Percentiles rank a stretch among this genome's conserved stretches.
Evolutionary conservation across 2,797 vertebrate genomes (phyloP).

Genomic region (Telmatherina bonti): DNA sequence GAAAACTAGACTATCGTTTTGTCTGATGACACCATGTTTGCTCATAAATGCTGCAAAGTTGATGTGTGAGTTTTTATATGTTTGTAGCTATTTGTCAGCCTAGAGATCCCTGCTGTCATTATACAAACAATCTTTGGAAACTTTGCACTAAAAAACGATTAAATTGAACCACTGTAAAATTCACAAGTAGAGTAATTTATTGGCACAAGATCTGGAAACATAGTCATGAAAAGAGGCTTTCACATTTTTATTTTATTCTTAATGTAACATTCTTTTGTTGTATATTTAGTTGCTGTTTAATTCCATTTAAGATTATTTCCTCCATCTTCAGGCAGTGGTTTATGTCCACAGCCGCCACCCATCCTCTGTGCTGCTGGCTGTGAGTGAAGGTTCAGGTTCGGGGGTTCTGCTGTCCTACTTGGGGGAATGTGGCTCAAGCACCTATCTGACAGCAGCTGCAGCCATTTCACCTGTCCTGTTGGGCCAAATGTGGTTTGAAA

Average conservation of each 20-base stretch:
- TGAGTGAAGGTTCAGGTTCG: conserved; percentile 91
- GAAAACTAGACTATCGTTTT: not conserved
- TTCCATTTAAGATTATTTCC: not conserved
- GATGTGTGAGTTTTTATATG: not conserved
- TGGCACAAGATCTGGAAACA: too few relatives aligned
- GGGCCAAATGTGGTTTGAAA: conserved; percentile 88
- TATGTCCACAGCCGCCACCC: conserved; percentile 87
- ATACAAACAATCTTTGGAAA: not conserved
- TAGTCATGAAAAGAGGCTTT: too few relatives aligned
- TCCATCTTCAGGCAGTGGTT: conserved; percentile 67
- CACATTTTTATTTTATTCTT: too few relatives aligned
- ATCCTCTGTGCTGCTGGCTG: conserved; percentile 79
- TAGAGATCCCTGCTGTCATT: too few relatives aligned
- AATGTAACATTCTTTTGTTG: too few relatives aligned
- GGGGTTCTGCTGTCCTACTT: conserved; percentile 90
- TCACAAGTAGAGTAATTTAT: too few relatives aligned
- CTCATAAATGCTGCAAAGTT: not conserved
- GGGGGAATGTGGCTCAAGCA: conserved; percentile 90
- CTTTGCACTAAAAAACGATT: not conserved
- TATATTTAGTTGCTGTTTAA: not conserved
- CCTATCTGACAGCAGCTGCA: conserved; percentile 84
- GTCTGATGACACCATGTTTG: not conserved
- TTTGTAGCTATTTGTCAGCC: too few relatives aligned
- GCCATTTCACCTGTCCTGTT: conserved; percentile 90
- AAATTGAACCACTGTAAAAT: not conserved